These are phyloP conservation scores for Dermatemys mawii DNA, from an alignment of 2,113 vertebrate species.

Conservation along the genomic window DNA sequence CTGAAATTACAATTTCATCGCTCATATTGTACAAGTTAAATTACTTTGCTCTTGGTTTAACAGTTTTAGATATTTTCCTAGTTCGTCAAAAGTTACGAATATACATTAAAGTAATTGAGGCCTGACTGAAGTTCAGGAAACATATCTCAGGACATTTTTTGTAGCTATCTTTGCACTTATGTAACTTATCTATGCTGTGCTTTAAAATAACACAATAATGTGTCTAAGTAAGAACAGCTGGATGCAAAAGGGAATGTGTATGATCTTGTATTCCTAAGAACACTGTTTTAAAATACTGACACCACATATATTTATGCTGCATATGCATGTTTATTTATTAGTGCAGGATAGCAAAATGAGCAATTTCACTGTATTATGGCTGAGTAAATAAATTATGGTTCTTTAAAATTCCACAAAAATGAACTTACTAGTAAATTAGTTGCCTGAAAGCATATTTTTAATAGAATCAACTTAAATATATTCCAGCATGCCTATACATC, in stretches of 20 bases:
- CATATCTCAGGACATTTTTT: background rate
- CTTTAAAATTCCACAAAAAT: background rate
- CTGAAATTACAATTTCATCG: background rate
- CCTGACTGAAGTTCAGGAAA: background rate
- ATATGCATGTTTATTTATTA: background rate
- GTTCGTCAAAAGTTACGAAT: conserved; percentile 8
- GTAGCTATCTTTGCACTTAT: background rate
- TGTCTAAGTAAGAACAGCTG: conserved; percentile 1
- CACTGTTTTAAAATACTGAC: background rate
- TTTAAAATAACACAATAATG: background rate
- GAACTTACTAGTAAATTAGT: background rate
- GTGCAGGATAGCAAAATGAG: background rate
- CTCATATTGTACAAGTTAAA: background rate
- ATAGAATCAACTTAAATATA: background rate
- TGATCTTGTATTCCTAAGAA: conserved; percentile 3
- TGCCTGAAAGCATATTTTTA: background rate
- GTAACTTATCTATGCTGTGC: background rate
- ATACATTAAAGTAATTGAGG: conserved; percentile 23
- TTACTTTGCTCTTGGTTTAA: conserved; percentile 8
- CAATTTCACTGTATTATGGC: background rate
- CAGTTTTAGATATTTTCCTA: background rate
- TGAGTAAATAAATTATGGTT: background rate
- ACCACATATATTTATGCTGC: background rate
- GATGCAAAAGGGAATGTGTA: background rate
- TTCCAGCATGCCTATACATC: background rate